Base-by-base conservation (phyloP, 1,140 invertebrate genomes). In the Drosophila albomicans region DNA sequence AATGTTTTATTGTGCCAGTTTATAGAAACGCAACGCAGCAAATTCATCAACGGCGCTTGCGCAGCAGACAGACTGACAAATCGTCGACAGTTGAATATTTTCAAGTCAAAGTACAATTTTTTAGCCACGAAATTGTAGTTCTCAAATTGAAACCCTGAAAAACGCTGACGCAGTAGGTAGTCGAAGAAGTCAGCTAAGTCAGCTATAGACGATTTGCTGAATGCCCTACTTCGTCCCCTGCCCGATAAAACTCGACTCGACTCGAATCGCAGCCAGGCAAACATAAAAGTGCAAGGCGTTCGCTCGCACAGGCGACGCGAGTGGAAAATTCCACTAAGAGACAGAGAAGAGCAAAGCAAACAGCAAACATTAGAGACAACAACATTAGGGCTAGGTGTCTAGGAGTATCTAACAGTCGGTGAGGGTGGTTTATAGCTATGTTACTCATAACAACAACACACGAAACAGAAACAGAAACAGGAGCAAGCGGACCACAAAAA, bases 141-240 rank as follows among this genome's bases (percentile, higher is more conserved):
- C 38, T 35, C 54, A 52, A 68, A 68, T 48, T 46, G 63, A 77
- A 77, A 73, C 77, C 77, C 77, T 79, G 69, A 87, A 79, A 87
- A 52, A 58, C 25, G 82, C 82, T 87, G 82, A 87, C 84, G 68
- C 41, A 75, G 82, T 87, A 82, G 79, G 79, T 88, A 87, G 82
- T 61, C 49, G 25, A 30, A 46, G 41, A 54, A 28, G 28, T 20
- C 10, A 16, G 30, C 15, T 25, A 25, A 25, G 20, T 25, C 46
- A 41, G 13, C 38, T 41, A 67, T 74, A 62, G 57, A 13, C 20
- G 51, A 41, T 56, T 13, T 3, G 8, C 30, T 51, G 30, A 32
- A 72, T 76, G 68, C 73, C 54, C 73, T 75, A 71, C 65, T 41
- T 69, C 41, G 56, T 68, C 48, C 65, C 65, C 71, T 62, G 45